Base-by-base conservation (phyloP, 2,113 vertebrate genomes). In the Sander lucioperca region DNA sequence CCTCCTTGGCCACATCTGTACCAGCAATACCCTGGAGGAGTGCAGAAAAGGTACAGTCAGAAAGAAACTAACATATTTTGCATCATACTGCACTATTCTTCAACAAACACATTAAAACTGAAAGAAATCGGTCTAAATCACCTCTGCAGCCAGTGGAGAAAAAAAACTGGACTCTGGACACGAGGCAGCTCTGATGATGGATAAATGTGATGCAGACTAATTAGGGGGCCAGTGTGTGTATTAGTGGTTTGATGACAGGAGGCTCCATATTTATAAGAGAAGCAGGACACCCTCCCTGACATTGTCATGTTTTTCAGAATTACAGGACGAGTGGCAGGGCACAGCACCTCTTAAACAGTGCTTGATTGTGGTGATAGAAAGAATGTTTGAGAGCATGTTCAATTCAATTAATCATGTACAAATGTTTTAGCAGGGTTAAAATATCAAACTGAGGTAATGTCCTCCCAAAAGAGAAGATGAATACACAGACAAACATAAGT, bases 1-100 rank as follows among this genome's bases (percentile, higher is more conserved):
- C 98, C 91, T 99, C 98, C 88, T 99, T 99, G 78, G 98, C 98
- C 84, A 99, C 98, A 21, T 99, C 98, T 0, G 98, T 99, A n/a
- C 98, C 98, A 1, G 98, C 98, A 1, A 99, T 98, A 66, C 98
- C 98, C 98, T 99, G 92, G 14, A 77, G 65, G 39, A 82, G 72
- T 18, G 21, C 33, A 53, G 23, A 86, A 5, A 68, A 66, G 15
- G 13, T 27, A 18, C 63, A 66, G 58, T 82, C 19, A 87, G 77
- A 57, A 11, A 47, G 2, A 39, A 51, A 73, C 12, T 63, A 10
- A 9, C 7, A 2, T 11, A 5, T 3, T 30, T 27, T 67, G 45
- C 45, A 30, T 36, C 18, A 30, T 1, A 47, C 39, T 65, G 8
- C 36, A 18, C 54, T 18, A 61, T 54, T 53, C 45, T 27, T 66